These are phyloP conservation scores for Nysson spinosus DNA, from an alignment of 2,888 invertebrate genomes.

Conservation along the genomic window DNA sequence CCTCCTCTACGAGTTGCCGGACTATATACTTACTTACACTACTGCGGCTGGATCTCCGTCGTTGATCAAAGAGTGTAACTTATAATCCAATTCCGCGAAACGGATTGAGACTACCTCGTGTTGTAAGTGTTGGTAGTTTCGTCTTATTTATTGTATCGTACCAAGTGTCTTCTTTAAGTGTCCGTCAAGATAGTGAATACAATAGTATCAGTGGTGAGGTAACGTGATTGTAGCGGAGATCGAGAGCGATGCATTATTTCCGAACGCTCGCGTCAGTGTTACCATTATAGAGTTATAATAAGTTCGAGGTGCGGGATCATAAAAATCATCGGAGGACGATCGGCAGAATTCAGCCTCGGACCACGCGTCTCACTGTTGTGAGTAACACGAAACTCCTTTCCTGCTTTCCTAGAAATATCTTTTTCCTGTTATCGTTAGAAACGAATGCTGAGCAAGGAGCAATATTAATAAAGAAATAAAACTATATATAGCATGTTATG, in stretches of 20 bases:
- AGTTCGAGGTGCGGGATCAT: slow-evolving; percentile 8
- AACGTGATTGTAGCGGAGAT: slow-evolving; percentile 1
- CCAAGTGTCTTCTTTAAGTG: too few relatives aligned
- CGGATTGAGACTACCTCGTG: too few relatives aligned
- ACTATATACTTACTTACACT: too few relatives aligned
- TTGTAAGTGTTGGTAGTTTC: too few relatives aligned
- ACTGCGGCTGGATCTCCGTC: too few relatives aligned
- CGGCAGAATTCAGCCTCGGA: slow-evolving; percentile 60
- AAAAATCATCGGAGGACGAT: slow-evolving; percentile 38
- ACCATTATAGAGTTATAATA: slow-evolving; percentile 14
- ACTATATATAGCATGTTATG: too few relatives aligned
- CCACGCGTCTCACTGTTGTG: slow-evolving; percentile 65
- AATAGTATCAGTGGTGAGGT: slow-evolving; percentile 3
- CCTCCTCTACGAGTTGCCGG: too few relatives aligned
- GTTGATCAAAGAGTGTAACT: too few relatives aligned
- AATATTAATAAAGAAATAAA: too few relatives aligned
- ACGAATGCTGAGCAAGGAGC: background rate
- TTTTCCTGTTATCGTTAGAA: background rate
- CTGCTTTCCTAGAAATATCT: background rate
- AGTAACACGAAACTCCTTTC: slow-evolving; percentile 47
- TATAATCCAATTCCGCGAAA: too few relatives aligned
- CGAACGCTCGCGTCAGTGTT: slow-evolving; percentile 20
- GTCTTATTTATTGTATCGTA: background rate
- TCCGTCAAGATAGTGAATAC: slow-evolving; percentile 1
- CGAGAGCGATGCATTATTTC: slow-evolving; percentile 33